A percentile compares a stretch with the other conserved stretches of the same genome.
Conservation (phyloP, 2,113 vertebrate species). For the Lophura nycthemera region DNA sequence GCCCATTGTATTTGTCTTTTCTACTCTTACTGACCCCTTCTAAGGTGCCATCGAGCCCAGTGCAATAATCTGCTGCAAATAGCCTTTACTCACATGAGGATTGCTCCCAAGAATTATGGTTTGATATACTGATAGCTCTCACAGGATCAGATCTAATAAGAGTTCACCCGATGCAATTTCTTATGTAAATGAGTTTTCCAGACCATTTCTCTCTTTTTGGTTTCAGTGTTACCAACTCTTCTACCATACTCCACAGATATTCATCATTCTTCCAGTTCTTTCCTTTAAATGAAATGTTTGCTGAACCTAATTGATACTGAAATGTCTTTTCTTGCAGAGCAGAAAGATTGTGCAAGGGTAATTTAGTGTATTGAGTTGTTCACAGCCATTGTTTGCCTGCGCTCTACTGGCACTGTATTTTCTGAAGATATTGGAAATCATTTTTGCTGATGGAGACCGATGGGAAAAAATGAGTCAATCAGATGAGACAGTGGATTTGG, state of each 20-base stretch:
- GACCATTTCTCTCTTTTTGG: not conserved
- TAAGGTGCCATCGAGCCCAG: not conserved
- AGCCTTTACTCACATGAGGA: not conserved
- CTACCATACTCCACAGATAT: not conserved
- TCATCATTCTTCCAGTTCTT: conserved; percentile 15
- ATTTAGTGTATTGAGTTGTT: conserved; percentile 34
- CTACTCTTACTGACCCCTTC: not conserved
- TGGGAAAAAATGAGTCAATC: conserved; percentile 44
- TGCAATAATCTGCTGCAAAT: not conserved
- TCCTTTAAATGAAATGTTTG: not conserved
- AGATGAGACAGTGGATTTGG: not conserved
- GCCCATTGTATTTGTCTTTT: not conserved
- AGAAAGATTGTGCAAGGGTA: not conserved
- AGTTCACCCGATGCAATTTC: conserved; percentile 11
- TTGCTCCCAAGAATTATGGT: not conserved
- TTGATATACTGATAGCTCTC: not conserved
- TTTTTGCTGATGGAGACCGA: conserved; percentile 47
- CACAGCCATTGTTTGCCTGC: conserved; percentile 11
- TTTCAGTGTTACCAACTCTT: not conserved
- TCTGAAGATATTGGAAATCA: conserved; percentile 60
- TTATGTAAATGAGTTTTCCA: conserved; percentile 23
- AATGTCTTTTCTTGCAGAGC: not conserved
- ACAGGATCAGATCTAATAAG: conserved; percentile 1
- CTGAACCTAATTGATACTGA: conserved; percentile 29
- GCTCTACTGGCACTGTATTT: not conserved